Evolutionary conservation across 2,797 vertebrate genomes (phyloP).

Genomic region (Etheostoma perlongum): DNA sequence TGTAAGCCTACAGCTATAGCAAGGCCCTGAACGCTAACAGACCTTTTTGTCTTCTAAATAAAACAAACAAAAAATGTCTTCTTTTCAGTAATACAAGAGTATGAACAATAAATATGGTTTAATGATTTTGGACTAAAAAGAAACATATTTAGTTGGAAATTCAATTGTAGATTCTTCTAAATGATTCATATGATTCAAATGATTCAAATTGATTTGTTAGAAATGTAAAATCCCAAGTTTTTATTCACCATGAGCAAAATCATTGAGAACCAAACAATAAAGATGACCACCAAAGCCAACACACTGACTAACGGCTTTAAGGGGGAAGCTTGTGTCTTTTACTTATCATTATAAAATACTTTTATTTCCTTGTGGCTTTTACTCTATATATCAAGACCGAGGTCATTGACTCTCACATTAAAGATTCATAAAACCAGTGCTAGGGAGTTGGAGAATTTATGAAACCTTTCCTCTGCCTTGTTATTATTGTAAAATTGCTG

Average conservation of each 20-base stretch:
- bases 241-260: constrained; percentile 6
- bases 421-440: constrained; percentile 76
- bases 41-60: background rate
- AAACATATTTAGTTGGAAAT: background rate
- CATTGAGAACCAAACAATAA: constrained; percentile 30
- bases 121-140: background rate
- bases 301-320: constrained; percentile 39
- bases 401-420: constrained; percentile 75
- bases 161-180: background rate
- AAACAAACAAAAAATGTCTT: background rate
- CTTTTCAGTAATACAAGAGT: background rate
- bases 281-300: constrained; percentile 43
- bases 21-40: background rate
- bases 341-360: constrained; percentile 61
- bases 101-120: background rate
- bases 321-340: constrained; percentile 58
- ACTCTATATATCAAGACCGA: constrained; percentile 70
- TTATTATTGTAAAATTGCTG: constrained; percentile 81
- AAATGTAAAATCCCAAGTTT: background rate
- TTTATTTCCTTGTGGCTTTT: constrained; percentile 69
- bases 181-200: background rate
- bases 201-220: background rate
- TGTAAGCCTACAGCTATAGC: too few species aligned
- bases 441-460: constrained; percentile 73
- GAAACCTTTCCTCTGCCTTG: constrained; percentile 67